Evolutionary conservation across 2,797 vertebrate genomes (phyloP), one percentile per base, ranked within the genome.

Genomic region (Pipistrellus kuhlii): DNA sequence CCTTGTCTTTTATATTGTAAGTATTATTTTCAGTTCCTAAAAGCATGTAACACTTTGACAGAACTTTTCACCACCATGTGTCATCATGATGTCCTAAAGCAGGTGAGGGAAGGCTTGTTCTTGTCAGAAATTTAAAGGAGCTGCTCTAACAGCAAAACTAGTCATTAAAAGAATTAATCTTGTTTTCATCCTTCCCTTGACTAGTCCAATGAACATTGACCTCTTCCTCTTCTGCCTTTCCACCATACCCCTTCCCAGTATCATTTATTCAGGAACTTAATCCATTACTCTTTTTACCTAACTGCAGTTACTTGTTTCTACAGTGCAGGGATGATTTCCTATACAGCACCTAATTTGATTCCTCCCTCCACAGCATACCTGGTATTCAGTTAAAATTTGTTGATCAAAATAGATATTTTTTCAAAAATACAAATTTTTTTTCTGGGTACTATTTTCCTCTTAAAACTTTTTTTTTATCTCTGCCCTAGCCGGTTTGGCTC

Each of bases 381-480:
- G 27, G 27, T 55, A 8, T 92, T 93, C 32, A 82, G 44, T 72
- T 84, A 82, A 94, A 92, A 93, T 55, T 78, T 82, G 32, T 0
- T 84, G 68, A 77, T 91, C 77, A 93, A 77, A 88, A 89, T 72
- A 30, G 38, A 46, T 30, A 35, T 38, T 76, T 77, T 48, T 86
- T 53, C 23, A 35, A 23, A 48, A 83, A 82, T 62, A 38, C 14
- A 83, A 11, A 72, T 2, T 20, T 53, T 91, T 57, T 82, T 76
- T 44, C 44, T 38, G 23, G 48, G 11, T 55, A 55, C 6, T 6
- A 35, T 11, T 85, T 85, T 88, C 44, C 59, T 88, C 14, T 75
- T 83, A 92, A 84, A 93, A 93, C 38, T 73, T 90, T 57, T 77
- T 90, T 57, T 77, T 69, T 12, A 69, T 85, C 7, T 87, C 69